Conservation (phyloP, 2,113 vertebrate species). For the Hyaena hyaena region DNA sequence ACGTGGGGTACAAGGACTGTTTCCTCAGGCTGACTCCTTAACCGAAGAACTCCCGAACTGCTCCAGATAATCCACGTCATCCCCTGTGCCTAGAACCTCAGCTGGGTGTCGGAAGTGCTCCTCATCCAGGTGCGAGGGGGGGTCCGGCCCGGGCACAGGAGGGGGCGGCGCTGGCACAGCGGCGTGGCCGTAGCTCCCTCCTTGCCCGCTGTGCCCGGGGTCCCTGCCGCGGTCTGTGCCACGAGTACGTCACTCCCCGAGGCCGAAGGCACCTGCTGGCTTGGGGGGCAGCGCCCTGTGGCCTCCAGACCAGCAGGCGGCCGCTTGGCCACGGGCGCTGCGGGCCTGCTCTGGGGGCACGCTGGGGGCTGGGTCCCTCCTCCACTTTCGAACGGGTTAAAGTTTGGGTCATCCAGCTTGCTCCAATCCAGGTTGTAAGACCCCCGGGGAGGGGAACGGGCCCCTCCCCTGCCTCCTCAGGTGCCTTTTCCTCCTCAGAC, state of each 20-base stretch:
- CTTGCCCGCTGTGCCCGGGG: background rate
- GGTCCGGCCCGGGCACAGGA: background rate
- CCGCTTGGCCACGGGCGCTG: background rate
- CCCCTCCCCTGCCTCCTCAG: background rate
- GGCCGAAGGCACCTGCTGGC: background rate
- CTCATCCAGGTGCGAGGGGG: constrained; percentile 36
- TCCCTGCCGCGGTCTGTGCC: background rate
- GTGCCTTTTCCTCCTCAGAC: constrained; percentile 12
- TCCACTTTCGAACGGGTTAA: constrained; percentile 85
- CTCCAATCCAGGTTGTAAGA: constrained; percentile 86
- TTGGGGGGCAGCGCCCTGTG: rapidly evolving
- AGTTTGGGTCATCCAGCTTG: constrained; percentile 88
- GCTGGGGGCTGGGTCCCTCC: background rate
- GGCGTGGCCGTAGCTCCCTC: background rate
- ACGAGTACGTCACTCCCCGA: background rate
- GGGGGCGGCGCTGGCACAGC: background rate
- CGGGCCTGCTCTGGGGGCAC: background rate
- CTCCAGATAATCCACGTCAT: constrained; percentile 94
- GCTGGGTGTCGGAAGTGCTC: constrained; percentile 84
- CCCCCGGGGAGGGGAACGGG: constrained; percentile 75
- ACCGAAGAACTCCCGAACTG: constrained; percentile 94
- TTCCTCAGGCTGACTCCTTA: constrained; percentile 96
- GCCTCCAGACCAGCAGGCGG: background rate
- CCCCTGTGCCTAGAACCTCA: constrained; percentile 88
- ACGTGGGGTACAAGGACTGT: constrained; percentile 97